Base-by-base conservation (phyloP, 1,140 invertebrate genomes). In the Lasioglossum albipes region DNA sequence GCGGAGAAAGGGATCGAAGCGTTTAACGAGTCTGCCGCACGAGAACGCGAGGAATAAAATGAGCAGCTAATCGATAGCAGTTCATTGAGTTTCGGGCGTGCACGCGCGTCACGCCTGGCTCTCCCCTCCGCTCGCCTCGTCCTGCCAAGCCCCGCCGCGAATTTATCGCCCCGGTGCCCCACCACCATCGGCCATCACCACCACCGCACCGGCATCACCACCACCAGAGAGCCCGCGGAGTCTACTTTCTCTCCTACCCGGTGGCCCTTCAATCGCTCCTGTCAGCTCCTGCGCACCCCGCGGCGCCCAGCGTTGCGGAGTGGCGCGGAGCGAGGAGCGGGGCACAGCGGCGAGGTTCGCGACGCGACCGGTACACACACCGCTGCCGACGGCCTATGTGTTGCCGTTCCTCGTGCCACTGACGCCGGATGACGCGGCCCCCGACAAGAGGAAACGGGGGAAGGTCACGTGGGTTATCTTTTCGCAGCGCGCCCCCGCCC, bases 1-100 rank as follows among this genome's bases (percentile, higher is more conserved):
- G 66, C 64, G 86, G 62, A 65, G 45, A 36, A 22, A 18, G 65
- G 61, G 68, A 52, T 75, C 74, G 76, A 73, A 80, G 52, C 75
- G 66, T 87, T 88, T 87, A 84, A 83, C 86, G 79, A 85, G 67
- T 85, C 83, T 82, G 80, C 83, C 75, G 81, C 89, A 86, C 86
- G 79, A 67, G 61, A 87, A 89, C 81, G 73, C 84, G 87, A 86
- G 75, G 82, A 87, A 85, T 88, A 87, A 91, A 92, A 89, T 91
- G 90, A 91, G 89, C 88, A 89, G 82, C 89, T 89, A 91, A 92
- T 91, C 91, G 90, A 91, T 91, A 91, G 81, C 84, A 89, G 90
- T 91, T 92, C 91, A 91, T 92, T 92, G 91, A 91, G 91, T 92
- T 91, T 91, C 87, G 87, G 90, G 69, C 83, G 84, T 84, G 79